phyloP scores from a whole-genome alignment of 2,797 vertebrate genomes.

The Falco cherrug region DNA sequence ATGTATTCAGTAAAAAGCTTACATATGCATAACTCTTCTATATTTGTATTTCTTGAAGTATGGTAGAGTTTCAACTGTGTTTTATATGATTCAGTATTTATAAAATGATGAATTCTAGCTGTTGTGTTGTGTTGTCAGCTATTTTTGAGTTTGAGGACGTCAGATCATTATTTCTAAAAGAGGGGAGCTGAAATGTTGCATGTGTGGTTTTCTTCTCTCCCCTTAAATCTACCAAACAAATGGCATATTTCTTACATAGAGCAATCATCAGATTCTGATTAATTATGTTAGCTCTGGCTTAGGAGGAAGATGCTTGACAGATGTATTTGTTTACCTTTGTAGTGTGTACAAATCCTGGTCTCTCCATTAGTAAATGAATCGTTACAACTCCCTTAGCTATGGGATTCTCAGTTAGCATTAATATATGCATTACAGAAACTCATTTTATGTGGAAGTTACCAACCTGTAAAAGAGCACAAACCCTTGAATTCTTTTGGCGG shows the following conservation, averaged over 20 bases:
- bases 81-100: neutral
- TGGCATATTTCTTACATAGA: neutral
- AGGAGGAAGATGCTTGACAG: neutral
- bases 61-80: neutral
- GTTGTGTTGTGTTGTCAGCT: neutral
- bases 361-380: conserved; percentile 22
- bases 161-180: neutral
- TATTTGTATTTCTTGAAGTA: neutral
- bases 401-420: neutral
- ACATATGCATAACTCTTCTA: neutral
- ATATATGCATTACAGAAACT: neutral
- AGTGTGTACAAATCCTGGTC: neutral
- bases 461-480: neutral
- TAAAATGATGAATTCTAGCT: neutral
- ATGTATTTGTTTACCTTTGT: neutral
- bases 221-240: neutral
- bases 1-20: neutral
- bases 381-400: neutral
- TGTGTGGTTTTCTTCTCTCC: neutral
- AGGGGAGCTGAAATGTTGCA: neutral
- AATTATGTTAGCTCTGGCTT: neutral
- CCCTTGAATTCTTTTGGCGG: neutral
- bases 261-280: neutral
- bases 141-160: neutral
- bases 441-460: neutral